phyloP scores from a whole-genome alignment of 2,797 vertebrate species.

The Rhadinocentrus ornatus region DNA sequence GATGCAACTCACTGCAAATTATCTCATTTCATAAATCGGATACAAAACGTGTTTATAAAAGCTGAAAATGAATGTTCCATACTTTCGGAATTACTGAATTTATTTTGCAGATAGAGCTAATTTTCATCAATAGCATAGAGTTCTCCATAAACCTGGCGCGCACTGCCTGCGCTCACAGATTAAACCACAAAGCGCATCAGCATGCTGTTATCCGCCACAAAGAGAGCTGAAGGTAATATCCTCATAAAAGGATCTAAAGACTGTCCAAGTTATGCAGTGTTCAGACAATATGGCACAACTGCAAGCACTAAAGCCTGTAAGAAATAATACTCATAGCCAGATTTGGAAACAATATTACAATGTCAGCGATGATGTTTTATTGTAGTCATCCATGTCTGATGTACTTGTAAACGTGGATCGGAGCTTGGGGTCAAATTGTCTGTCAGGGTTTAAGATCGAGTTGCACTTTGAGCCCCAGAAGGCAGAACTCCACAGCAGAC shows the following conservation, averaged over 20 bases:
- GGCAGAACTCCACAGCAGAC: conserved; percentile 66
- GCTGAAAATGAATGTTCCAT: neutral
- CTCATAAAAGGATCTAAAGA: conserved; percentile 38
- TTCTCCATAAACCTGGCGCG: conserved; percentile 20
- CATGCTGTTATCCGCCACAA: conserved; percentile 45
- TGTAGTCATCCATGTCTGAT: conserved; percentile 48
- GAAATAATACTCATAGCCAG: conserved; percentile 1
- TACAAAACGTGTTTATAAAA: conserved; percentile 3
- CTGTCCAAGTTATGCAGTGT: conserved; percentile 27
- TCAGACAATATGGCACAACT: conserved; percentile 14
- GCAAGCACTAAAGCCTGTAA: neutral
- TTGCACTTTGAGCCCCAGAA: conserved; percentile 67
- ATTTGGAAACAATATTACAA: conserved; percentile 39
- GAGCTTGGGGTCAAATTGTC: conserved; percentile 71
- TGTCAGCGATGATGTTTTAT: conserved; percentile 6
- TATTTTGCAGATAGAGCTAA: neutral
- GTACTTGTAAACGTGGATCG: conserved; percentile 69
- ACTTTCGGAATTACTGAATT: neutral
- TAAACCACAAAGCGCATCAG: conserved; percentile 58
- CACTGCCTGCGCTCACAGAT: conserved; percentile 31
- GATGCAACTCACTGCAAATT: conserved; percentile 2
- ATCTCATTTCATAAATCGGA: conserved; percentile 14
- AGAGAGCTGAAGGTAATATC: conserved; percentile 47
- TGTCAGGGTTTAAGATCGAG: conserved; percentile 75
- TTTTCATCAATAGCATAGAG: conserved; percentile 11